A percentile compares a stretch with the other conserved stretches of the same genome.
phyloP scores from a whole-genome alignment of 1,140 invertebrate genomes.

The Zaprionus tsacasi region DNA sequence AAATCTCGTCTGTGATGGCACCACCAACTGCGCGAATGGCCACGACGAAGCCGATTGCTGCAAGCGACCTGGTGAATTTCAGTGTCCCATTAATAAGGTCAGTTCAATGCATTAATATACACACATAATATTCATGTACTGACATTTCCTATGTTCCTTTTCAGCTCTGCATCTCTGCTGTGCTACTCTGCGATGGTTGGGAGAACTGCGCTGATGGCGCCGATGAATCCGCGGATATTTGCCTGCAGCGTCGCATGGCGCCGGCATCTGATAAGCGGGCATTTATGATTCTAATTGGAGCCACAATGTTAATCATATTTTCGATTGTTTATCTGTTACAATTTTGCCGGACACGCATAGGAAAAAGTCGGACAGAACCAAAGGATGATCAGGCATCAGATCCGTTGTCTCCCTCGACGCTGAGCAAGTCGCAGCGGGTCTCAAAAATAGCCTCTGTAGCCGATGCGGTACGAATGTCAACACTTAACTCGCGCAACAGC shows the following conservation, averaged over 20 bases:
- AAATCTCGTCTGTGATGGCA: constrained; percentile 89
- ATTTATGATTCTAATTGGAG: constrained; percentile 84
- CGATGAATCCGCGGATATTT: constrained; percentile 88
- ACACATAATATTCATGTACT: neutral
- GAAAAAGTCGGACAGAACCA: constrained; percentile 84
- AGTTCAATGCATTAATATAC: neutral
- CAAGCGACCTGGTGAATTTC: constrained; percentile 87
- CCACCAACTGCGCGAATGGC: constrained; percentile 89
- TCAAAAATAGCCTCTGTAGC: constrained; percentile 85
- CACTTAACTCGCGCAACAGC: constrained; percentile 87
- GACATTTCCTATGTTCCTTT: neutral
- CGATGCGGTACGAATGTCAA: constrained; percentile 88
- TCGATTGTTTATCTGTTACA: constrained; percentile 84
- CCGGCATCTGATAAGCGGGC: constrained; percentile 85
- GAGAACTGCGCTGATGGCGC: constrained; percentile 90
- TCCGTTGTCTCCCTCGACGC: constrained; percentile 86
- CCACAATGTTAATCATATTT: constrained; percentile 84
- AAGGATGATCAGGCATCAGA: constrained; percentile 87
- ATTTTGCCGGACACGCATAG: constrained; percentile 85
- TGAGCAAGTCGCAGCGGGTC: constrained; percentile 84
- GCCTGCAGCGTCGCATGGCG: constrained; percentile 83
- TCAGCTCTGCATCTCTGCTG: constrained; percentile 86
- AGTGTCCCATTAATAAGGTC: constrained; percentile 86
- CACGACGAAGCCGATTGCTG: constrained; percentile 88
- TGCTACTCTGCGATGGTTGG: constrained; percentile 88